Evolutionary conservation across 2,797 vertebrate species (phyloP).

Genomic region (Brachyrhaphis roseni): DNA sequence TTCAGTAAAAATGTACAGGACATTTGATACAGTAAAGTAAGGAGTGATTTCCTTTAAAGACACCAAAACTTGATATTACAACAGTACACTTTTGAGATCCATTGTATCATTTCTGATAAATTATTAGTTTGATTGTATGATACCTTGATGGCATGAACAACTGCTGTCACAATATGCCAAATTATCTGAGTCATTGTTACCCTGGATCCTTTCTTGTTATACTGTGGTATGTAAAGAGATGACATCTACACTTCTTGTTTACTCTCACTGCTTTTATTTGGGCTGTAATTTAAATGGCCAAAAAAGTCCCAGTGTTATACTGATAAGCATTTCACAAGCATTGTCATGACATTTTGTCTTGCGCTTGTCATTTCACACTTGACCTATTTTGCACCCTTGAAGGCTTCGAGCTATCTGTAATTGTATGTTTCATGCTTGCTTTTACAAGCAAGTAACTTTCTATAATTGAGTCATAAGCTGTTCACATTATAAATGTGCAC

Average conservation of each 20-base stretch:
- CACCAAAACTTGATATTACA: background rate
- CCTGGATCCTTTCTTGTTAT: background rate
- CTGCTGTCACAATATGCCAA: background rate
- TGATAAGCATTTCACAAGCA: background rate
- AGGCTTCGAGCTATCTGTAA: background rate
- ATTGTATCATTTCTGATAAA: background rate
- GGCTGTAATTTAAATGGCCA: background rate
- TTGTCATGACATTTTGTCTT: background rate
- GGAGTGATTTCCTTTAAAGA: background rate
- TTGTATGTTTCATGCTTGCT: background rate
- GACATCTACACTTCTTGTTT: background rate
- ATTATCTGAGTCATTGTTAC: background rate
- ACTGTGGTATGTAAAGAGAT: background rate
- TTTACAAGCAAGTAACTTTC: background rate
- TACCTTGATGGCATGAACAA: background rate
- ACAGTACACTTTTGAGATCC: background rate
- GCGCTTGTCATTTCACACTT: background rate
- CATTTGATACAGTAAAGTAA: background rate
- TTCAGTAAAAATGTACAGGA: background rate
- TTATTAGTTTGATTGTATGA: background rate
- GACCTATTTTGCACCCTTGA: background rate
- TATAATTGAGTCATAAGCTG: background rate
- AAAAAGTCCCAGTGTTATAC: background rate
- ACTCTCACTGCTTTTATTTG: background rate
- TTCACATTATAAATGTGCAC: no score